Percentiles rank a stretch among this genome's conserved stretches.
Conservation (phyloP, 2,888 invertebrate genomes). For the Seira sanloemensis region DNA sequence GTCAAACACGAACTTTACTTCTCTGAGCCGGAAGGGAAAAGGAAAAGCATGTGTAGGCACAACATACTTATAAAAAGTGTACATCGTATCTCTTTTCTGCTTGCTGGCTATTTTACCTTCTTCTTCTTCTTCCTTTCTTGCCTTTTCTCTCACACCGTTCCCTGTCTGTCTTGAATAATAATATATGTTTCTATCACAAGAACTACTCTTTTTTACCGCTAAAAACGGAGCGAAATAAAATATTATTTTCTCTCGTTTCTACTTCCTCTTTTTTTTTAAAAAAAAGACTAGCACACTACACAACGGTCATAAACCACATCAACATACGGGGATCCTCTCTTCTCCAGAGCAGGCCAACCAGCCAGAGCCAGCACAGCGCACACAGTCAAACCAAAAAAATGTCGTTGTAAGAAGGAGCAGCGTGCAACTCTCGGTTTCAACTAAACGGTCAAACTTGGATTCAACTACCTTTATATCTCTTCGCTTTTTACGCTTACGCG, state of each 20-base stretch:
- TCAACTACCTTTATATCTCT: slow-evolving; percentile 47
- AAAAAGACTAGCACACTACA: slow-evolving; percentile 14
- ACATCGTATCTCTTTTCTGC: slow-evolving; percentile 21
- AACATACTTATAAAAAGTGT: slow-evolving; percentile 18
- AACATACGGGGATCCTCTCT: background rate
- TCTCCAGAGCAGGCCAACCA: slow-evolving; percentile 6
- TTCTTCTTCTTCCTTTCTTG: background rate
- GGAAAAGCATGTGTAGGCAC: slow-evolving; percentile 15
- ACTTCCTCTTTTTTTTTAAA: background rate
- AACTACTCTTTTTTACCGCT: background rate
- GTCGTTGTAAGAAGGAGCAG: slow-evolving; percentile 34
- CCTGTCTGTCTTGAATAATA: too few relatives aligned
- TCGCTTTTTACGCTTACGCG: background rate
- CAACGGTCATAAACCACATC: slow-evolving; percentile 30
- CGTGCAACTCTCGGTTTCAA: slow-evolving; percentile 52
- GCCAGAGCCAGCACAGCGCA: slow-evolving; percentile 17
- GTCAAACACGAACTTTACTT: slow-evolving; percentile 50
- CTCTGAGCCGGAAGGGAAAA: slow-evolving; percentile 55
- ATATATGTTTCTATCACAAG: slow-evolving; percentile 1
- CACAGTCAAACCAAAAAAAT: slow-evolving; percentile 43
- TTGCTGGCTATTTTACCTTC: background rate
- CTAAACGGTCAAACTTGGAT: slow-evolving; percentile 56
- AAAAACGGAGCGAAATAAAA: background rate
- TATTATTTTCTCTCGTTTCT: background rate
- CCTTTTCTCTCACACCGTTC: background rate